Conservation (phyloP, 2,113 vertebrate species). For the Forbesichthys papilliferus region DNA sequence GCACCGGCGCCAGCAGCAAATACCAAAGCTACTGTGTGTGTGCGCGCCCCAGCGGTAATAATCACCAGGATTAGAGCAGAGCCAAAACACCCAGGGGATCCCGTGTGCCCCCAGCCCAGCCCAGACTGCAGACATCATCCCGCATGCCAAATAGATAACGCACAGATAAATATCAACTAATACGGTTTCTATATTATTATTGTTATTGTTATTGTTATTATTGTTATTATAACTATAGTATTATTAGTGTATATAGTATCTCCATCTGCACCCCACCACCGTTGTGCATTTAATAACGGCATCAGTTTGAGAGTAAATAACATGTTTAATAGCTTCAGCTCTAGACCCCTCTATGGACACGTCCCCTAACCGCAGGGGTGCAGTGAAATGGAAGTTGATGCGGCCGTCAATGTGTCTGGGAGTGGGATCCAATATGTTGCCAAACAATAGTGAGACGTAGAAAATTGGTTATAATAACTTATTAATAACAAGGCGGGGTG, state of each 20-base stretch:
- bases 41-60: slow-evolving; percentile 68
- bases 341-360: slow-evolving; percentile 39
- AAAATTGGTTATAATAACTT: slow-evolving; percentile 44
- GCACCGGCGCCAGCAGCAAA: slow-evolving; percentile 48
- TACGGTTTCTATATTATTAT: slow-evolving; percentile 3
- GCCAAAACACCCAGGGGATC: slow-evolving; percentile 70
- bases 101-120: slow-evolving; percentile 25
- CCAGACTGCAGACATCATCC: slow-evolving; percentile 49
- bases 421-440: slow-evolving; percentile 49
- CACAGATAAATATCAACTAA: slow-evolving; percentile 46
- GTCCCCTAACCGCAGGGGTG: slow-evolving; percentile 58
- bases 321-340: slow-evolving; percentile 40
- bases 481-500: slow-evolving; percentile 47
- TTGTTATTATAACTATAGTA: too few relatives aligned
- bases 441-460: slow-evolving; percentile 37
- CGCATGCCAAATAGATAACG: slow-evolving; percentile 55
- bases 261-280: background rate
- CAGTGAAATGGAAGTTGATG: slow-evolving; percentile 72
- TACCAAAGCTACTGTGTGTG: background rate
- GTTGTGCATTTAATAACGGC: slow-evolving; percentile 40
- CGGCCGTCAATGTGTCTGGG: slow-evolving; percentile 67
- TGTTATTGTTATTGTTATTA: too few relatives aligned
- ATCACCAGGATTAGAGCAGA: slow-evolving; percentile 75
- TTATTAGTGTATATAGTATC: background rate
- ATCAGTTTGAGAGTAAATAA: slow-evolving; percentile 17